Percentiles rank a stretch among this genome's conserved stretches.
Evolutionary conservation across 2,888 invertebrate genomes (phyloP).

Genomic region (Phortica okadai): DNA sequence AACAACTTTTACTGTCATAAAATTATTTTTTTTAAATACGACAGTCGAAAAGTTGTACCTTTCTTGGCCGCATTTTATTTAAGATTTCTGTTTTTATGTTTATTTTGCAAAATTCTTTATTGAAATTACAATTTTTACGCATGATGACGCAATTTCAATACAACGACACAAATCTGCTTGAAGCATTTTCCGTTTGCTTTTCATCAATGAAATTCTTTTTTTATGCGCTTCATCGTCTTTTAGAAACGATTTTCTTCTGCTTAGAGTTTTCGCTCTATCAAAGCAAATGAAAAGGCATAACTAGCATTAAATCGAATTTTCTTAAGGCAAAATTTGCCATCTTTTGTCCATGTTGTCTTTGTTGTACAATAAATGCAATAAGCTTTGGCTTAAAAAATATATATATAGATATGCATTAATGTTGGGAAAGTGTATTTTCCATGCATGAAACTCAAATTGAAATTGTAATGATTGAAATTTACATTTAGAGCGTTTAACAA

Average conservation of each 20-base stretch:
- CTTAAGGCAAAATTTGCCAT: background rate
- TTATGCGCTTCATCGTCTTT: background rate
- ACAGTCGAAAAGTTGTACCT: background rate
- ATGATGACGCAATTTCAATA: slow-evolving; percentile 64
- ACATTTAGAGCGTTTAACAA: no score
- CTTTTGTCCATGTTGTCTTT: no score
- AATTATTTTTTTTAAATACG: no score
- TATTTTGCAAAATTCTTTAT: background rate
- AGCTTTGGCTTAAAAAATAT: background rate
- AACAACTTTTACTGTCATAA: no score
- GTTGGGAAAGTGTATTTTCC: no score
- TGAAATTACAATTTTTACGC: slow-evolving; percentile 69
- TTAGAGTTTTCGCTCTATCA: background rate
- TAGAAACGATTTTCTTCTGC: background rate
- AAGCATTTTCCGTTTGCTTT: slow-evolving; percentile 14
- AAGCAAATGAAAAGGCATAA: slow-evolving; percentile 23
- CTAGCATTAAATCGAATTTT: slow-evolving; percentile 17
- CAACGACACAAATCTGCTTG: background rate
- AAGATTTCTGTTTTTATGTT: background rate
- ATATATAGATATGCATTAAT: background rate
- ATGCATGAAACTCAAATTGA: no score
- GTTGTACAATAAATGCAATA: background rate
- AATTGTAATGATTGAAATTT: no score
- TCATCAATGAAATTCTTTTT: slow-evolving; percentile 15
- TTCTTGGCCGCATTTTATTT: background rate